Base-by-base conservation (phyloP, 92 coral and sea anemone genomes). In the Zoanthus solanderi region DNA sequence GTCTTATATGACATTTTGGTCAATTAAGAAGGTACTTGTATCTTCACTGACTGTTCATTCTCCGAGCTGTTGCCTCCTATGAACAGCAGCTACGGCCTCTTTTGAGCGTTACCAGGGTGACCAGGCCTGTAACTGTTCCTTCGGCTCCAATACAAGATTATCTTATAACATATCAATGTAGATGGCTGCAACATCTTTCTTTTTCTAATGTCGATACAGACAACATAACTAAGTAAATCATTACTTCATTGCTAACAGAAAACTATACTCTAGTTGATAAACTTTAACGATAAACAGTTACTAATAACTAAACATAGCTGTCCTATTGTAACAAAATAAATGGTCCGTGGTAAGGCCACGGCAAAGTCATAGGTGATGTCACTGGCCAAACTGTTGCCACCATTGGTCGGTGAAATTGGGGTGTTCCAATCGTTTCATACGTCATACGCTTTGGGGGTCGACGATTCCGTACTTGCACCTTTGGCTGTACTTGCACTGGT, bases 401-500 rank as follows among this genome's bases (percentile, higher is more conserved):
- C 14, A 53, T 67, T 17, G 82, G 82, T 5, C 68, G 82, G 53
- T 54, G 66, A 67, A 77, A 31, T 47, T 18, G 12, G 28, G 82
- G 82, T 54, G 82, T 54, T 28, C 46, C 82, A 3, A 77, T 77
- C 48, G 68, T 77, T 18, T 56, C 67, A 56, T 77, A 53, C 2
- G 82, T 77, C 68, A 77, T 77, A 44, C 82, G 18, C 68, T 67
- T 77, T 1, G 66, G 82, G 58, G 68, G 82, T 53, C 48, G 67
- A 28, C 82, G 68, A 29, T 76, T 76, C 82, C 68, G 46, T 56
- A 16, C 66, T 58, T 58, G 66, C 6, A 42, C 63, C 18, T 11
- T 44, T 75, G 29, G 60, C 47, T 50, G 79, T 14, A 77, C 68
- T 28, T 18, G 68, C 0, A 10, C 68, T 77, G 82, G 68, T 8